These are phyloP conservation scores for Corythoichthys haematopterus DNA, from an alignment of 2,113 vertebrate species.

Conservation along the genomic window DNA sequence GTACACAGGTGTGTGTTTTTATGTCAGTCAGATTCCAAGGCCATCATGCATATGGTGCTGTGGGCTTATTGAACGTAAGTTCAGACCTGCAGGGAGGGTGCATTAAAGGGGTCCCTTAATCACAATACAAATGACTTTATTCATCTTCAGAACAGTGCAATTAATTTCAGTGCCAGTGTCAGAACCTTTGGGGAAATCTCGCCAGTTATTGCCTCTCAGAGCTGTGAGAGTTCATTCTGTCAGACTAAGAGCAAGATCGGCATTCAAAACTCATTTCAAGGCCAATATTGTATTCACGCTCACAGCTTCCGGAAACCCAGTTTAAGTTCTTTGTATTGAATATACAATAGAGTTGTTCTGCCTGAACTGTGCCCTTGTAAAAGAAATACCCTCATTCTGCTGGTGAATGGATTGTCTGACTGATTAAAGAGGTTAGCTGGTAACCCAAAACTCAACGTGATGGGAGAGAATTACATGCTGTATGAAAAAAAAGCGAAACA, in stretches of 20 bases:
- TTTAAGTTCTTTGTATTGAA: conserved; percentile 34
- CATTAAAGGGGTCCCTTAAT: conserved; percentile 52
- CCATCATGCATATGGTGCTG: conserved; percentile 46
- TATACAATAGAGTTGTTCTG: conserved; percentile 12
- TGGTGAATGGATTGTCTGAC: neutral
- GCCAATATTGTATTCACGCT: conserved; percentile 46
- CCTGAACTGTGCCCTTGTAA: neutral
- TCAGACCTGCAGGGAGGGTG: conserved; percentile 57
- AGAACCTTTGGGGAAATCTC: conserved; percentile 69
- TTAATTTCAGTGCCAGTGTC: conserved; percentile 61
- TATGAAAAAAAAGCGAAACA: too few species aligned
- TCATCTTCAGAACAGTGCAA: conserved; percentile 63
- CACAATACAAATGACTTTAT: conserved; percentile 63
- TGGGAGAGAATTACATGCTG: too few species aligned
- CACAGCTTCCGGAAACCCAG: conserved; percentile 18
- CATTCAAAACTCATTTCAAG: conserved; percentile 52
- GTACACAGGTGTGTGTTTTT: conserved; percentile 11
- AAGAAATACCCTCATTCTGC: neutral
- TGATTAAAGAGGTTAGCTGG: conserved; percentile 10
- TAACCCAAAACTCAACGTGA: neutral
- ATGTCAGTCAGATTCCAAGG: conserved; percentile 43
- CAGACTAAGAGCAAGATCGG: conserved; percentile 30
- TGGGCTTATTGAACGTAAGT: conserved; percentile 54
- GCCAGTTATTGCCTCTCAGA: conserved; percentile 59
- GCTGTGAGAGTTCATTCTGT: conserved; percentile 51